Evolutionary conservation across 1,140 invertebrate species (phyloP).

Genomic region (Conus ventricosus): DNA sequence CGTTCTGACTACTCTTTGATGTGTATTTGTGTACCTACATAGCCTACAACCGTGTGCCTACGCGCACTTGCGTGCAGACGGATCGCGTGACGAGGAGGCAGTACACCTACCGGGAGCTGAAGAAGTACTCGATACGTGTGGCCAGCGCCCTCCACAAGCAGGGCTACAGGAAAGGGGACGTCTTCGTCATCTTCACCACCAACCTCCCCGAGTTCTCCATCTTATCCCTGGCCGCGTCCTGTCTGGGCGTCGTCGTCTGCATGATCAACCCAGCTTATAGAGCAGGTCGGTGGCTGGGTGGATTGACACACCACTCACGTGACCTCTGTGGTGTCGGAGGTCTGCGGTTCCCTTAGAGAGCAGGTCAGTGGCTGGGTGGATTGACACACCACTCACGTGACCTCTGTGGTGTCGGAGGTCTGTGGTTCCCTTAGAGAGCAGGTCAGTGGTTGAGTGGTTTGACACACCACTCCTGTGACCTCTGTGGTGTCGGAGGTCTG

Average conservation of each 20-base stretch:
- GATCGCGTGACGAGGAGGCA: slow-evolving; percentile 80
- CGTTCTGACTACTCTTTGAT: no score
- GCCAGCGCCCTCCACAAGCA: slow-evolving; percentile 80
- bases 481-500: not conserved
- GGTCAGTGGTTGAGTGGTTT: not conserved
- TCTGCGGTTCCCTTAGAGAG: not conserved
- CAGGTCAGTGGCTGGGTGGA: not conserved
- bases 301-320: no score
- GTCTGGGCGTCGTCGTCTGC: slow-evolving; percentile 84
- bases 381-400: no score
- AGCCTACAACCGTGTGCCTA: no score
- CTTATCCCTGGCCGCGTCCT: slow-evolving; percentile 80
- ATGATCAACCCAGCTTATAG: slow-evolving; percentile 89
- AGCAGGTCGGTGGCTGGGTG: slow-evolving; percentile 77
- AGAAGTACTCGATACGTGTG: slow-evolving; percentile 81
- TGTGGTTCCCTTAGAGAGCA: not conserved
- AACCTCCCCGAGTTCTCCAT: slow-evolving; percentile 88
- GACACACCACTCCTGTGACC: no score
- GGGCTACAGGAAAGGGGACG: slow-evolving; percentile 82
- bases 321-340: not conserved
- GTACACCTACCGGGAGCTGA: slow-evolving; percentile 83
- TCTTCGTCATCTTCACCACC: slow-evolving; percentile 82
- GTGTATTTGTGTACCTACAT: no score
- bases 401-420: not conserved
- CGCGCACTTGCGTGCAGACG: slow-evolving; percentile 41